Conservation (phyloP, 2,113 vertebrate genomes). For the Papio anubis region DNA sequence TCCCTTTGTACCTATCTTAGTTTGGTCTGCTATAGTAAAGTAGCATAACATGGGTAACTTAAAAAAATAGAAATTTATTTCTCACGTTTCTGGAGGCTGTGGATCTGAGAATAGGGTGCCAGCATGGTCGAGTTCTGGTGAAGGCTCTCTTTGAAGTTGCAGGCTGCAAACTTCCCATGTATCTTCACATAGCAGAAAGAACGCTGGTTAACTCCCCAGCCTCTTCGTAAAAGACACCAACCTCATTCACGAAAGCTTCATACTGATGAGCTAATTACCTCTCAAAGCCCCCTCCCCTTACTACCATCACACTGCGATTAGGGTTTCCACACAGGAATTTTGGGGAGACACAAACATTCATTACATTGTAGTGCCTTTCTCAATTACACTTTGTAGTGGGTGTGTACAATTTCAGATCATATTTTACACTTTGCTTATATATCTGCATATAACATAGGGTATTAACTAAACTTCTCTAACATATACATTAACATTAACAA, state of each 20-base stretch:
- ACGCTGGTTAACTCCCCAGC: not conserved
- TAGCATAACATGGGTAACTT: not conserved
- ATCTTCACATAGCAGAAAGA: not conserved
- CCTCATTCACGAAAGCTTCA: not conserved
- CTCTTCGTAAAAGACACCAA: not conserved
- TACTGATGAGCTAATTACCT: not conserved
- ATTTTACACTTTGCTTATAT: not conserved
- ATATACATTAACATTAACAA: not conserved
- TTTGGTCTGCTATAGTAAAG: not conserved
- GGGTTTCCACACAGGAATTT: not conserved
- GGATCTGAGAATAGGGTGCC: too few species aligned
- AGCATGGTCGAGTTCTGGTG: not conserved
- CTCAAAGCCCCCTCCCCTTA: not conserved
- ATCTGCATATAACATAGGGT: not conserved
- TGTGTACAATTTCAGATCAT: not conserved
- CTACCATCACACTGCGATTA: not conserved
- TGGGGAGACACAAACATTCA: not conserved
- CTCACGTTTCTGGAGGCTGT: not conserved
- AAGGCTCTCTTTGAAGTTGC: accelerated
- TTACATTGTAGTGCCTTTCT: not conserved
- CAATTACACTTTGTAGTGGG: not conserved
- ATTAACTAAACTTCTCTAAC: not conserved
- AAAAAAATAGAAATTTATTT: not conserved
- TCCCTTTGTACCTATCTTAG: not conserved
- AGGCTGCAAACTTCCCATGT: not conserved